Conservation (phyloP, 2,113 vertebrate species). For the Phyllostomus hastatus region DNA sequence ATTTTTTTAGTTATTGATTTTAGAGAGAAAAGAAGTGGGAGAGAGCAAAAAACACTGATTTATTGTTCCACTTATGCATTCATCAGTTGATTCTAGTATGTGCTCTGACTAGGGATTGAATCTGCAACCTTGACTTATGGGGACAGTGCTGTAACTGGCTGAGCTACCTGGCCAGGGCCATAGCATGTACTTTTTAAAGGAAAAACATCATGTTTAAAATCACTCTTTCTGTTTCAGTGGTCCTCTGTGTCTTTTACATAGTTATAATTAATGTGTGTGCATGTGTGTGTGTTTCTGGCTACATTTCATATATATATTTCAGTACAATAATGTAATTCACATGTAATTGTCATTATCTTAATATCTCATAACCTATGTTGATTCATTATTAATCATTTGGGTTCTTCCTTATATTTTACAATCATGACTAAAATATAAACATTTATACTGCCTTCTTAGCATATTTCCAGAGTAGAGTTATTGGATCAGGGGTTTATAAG, state of each 20-base stretch:
- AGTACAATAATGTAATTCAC: not conserved
- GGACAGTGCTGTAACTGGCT: no score
- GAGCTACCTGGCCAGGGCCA: no score
- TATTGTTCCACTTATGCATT: no score
- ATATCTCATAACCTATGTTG: not conserved
- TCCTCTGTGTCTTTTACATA: not conserved
- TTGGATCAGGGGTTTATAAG: not conserved
- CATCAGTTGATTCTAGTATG: no score
- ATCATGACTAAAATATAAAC: not conserved
- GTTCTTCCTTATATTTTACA: not conserved
- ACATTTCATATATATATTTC: not conserved
- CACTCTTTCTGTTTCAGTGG: not conserved
- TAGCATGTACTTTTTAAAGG: not conserved
- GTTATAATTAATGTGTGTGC: not conserved
- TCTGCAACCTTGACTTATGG: no score
- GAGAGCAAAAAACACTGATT: no score
- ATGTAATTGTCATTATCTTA: not conserved
- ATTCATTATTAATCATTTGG: not conserved
- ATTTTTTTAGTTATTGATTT: no score
- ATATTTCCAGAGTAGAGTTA: constrained; percentile 6
- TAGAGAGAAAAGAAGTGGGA: no score
- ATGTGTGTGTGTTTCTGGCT: not conserved
- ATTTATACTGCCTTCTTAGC: not conserved
- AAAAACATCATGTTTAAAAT: not conserved
- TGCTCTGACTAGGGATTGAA: no score